A percentile compares a stretch with the other conserved stretches of the same genome.
phyloP scores from a whole-genome alignment of 1,140 invertebrate genomes.

The Asobara japonica region DNA sequence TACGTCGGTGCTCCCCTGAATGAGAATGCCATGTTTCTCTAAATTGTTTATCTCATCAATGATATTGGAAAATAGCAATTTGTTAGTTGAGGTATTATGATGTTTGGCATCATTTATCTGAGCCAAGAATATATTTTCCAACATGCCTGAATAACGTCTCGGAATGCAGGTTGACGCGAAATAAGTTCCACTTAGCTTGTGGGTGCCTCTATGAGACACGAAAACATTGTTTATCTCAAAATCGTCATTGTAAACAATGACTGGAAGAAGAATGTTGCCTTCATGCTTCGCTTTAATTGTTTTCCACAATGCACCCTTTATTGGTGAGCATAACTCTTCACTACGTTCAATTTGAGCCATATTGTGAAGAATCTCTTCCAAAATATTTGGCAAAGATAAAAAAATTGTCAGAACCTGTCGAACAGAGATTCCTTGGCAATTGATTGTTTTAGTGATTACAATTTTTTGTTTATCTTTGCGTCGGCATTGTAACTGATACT shows the following conservation, averaged over 20 bases:
- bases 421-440: too few species aligned
- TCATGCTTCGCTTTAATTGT: background rate
- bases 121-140: constrained; percentile 44
- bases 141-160: constrained; percentile 27
- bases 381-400: background rate
- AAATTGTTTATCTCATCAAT: constrained; percentile 28
- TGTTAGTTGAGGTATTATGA: constrained; percentile 34
- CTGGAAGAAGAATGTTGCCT: constrained; percentile 2
- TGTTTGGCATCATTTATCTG: constrained; percentile 44
- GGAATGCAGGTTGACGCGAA: constrained; percentile 44
- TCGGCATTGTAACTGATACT: too few species aligned
- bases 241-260: constrained; percentile 27
- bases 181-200: constrained; percentile 45
- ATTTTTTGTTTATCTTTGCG: too few species aligned
- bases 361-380: background rate
- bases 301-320: constrained; percentile 20
- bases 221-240: constrained; percentile 44
- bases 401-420: background rate
- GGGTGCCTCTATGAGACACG: constrained; percentile 39
- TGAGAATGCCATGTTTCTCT: constrained; percentile 8
- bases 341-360: background rate
- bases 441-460: too few species aligned
- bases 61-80: constrained; percentile 32
- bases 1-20: constrained; percentile 7
- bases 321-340: background rate